Percentiles rank a stretch among this genome's conserved stretches.
Evolutionary conservation across 2,113 vertebrate genomes (phyloP).

Genomic region (Columba janthina): DNA sequence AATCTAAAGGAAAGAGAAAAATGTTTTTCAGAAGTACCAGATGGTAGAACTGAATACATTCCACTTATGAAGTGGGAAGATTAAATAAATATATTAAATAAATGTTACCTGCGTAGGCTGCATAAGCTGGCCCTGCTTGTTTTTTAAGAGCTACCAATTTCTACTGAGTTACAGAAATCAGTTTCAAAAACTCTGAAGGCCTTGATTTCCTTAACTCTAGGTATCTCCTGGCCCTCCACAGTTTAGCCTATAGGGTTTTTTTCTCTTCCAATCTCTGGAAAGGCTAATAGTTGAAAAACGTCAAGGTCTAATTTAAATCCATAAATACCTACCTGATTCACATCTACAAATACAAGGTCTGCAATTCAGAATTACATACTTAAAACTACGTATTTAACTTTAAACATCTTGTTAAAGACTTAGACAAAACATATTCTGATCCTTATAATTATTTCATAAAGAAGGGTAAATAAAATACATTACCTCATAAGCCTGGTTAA

Average conservation of each 20-base stretch:
- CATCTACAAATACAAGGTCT: not conserved
- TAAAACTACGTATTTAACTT: not conserved
- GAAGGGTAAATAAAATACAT: slow-evolving; percentile 13
- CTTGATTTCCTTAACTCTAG: not conserved
- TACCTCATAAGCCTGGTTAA: slow-evolving; percentile 94
- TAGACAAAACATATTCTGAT: not conserved
- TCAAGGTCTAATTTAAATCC: not conserved
- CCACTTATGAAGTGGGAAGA: slow-evolving; percentile 7
- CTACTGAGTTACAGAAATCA: not conserved
- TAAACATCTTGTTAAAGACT: not conserved
- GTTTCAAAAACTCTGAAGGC: not conserved
- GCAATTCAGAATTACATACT: not conserved
- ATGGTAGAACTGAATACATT: slow-evolving; percentile 35
- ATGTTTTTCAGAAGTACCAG: slow-evolving; percentile 27
- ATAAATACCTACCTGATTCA: not conserved
- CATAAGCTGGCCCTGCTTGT: not conserved
- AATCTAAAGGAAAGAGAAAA: not conserved
- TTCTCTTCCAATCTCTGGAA: not conserved
- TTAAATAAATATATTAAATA: slow-evolving; percentile 27
- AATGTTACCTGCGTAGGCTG: slow-evolving; percentile 14
- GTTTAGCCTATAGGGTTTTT: not conserved
- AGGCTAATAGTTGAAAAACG: not conserved
- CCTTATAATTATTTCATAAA: not conserved
- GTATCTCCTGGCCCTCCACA: not conserved
- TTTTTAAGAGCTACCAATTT: not conserved